Percentiles rank a stretch among this genome's conserved stretches.
Conservation (phyloP, 2,797 vertebrate genomes). For the Lagocephalus sceleratus region DNA sequence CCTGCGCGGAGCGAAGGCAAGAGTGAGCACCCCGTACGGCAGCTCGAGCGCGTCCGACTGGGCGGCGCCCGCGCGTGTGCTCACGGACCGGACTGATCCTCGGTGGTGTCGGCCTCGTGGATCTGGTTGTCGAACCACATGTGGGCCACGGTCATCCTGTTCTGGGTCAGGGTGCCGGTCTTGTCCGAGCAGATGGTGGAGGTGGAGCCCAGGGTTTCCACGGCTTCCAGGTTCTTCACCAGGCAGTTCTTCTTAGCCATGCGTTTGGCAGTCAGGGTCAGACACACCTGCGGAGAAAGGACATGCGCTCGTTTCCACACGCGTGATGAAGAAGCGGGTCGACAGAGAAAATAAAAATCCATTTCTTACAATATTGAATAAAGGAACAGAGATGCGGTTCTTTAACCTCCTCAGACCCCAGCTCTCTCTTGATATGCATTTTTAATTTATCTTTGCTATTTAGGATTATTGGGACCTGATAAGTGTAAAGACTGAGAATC, state of each 20-base stretch:
- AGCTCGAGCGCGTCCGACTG: too few species aligned
- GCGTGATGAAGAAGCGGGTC: background rate
- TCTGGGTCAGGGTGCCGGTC: conserved; percentile 91
- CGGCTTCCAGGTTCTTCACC: conserved; percentile 91
- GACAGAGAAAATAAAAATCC: background rate
- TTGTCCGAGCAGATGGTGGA: conserved; percentile 95
- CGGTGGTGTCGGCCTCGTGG: conserved; percentile 91
- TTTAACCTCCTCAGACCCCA: too few species aligned
- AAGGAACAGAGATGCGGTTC: too few species aligned
- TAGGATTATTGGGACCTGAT: too few species aligned
- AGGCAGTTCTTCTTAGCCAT: conserved; percentile 93
- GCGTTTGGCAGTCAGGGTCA: conserved; percentile 90
- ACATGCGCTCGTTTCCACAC: background rate
- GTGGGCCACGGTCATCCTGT: conserved; percentile 93
- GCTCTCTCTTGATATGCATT: too few species aligned
- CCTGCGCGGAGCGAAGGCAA: conserved; percentile 69
- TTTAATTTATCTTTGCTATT: too few species aligned
- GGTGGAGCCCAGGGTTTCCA: conserved; percentile 91
- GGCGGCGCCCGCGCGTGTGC: background rate
- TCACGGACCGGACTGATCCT: conserved; percentile 87
- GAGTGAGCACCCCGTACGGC: too few species aligned
- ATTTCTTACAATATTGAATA: too few species aligned
- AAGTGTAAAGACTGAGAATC: too few species aligned
- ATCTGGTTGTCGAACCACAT: conserved; percentile 98
- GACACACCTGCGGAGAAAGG: conserved; percentile 79